A percentile compares a stretch with the other conserved stretches of the same genome.
Conservation (phyloP, 1,140 invertebrate genomes). For the Drosophila ananassae region DNA sequence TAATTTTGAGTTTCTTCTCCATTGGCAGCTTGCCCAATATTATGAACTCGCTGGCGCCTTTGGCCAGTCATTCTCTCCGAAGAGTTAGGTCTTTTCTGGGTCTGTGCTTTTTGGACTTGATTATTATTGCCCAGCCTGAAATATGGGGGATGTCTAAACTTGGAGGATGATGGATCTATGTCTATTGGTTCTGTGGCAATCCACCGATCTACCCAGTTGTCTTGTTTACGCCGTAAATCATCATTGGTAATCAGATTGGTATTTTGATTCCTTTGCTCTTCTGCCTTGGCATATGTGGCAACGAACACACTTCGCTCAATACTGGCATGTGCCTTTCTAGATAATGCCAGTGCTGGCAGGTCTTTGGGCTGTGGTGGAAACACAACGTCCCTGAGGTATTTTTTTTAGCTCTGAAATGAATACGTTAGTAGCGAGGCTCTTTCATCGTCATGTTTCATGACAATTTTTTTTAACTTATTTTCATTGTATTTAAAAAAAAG, state of each 20-base stretch:
- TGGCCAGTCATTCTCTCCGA: neutral
- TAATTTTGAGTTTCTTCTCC: neutral
- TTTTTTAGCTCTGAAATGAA: too few relatives aligned
- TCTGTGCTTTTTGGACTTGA: neutral
- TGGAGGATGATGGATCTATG: neutral
- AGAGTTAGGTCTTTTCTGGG: neutral
- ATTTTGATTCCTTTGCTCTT: neutral
- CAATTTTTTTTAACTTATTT: too few relatives aligned
- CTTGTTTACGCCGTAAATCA: neutral
- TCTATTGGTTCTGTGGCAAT: too few relatives aligned
- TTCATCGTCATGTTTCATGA: too few relatives aligned
- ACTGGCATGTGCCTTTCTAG: neutral
- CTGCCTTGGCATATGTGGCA: neutral
- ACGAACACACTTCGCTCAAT: too few relatives aligned
- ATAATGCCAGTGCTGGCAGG: too few relatives aligned
- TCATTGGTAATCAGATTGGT: too few relatives aligned
- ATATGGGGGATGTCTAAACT: neutral
- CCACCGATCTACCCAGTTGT: neutral
- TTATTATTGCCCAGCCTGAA: neutral
- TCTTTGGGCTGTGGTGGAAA: too few relatives aligned
- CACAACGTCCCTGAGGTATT: too few relatives aligned
- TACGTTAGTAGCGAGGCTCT: too few relatives aligned
- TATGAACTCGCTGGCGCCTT: neutral
- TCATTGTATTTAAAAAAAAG: too few relatives aligned
- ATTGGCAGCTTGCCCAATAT: neutral